Conservation (phyloP, 2,888 invertebrate species). For the Lysandra bellargus region DNA sequence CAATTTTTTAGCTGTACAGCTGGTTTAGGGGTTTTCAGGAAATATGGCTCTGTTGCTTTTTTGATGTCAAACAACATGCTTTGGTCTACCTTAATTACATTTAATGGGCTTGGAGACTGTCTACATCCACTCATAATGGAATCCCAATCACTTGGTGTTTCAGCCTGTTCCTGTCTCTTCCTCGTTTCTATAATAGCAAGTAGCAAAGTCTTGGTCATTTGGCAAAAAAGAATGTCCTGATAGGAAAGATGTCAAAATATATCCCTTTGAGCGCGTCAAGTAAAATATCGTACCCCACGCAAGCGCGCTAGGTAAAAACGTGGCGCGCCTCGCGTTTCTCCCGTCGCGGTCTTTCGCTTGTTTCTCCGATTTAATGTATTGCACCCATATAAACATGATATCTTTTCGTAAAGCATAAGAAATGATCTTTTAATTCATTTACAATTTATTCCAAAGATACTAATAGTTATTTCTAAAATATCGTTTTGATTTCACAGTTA, state of each 20-base stretch:
- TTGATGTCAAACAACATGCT: conserved; percentile 31
- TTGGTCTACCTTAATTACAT: conserved; percentile 27
- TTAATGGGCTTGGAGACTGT: conserved; percentile 23
- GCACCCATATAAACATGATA: no score
- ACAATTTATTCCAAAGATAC: no score
- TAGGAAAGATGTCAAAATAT: conserved; percentile 26
- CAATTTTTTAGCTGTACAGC: conserved; percentile 25
- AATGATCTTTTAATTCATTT: no score
- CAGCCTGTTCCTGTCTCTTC: conserved; percentile 30
- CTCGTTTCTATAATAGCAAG: conserved; percentile 26
- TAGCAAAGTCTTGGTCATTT: conserved; percentile 34
- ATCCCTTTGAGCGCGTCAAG: neutral
- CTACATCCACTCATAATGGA: conserved; percentile 28
- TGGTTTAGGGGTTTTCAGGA: conserved; percentile 32
- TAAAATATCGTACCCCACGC: no score
- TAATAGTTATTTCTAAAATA: no score
- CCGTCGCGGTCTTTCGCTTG: no score
- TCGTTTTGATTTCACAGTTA: no score
- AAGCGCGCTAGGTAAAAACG: no score
- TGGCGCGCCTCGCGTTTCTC: no score
- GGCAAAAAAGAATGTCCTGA: conserved; percentile 29
- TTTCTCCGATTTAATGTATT: no score
- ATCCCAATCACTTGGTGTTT: conserved; percentile 33
- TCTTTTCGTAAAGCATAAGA: no score
- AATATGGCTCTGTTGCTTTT: conserved; percentile 31